Conservation (phyloP, 2,888 invertebrate genomes). For the Drosophila cyrtoloma region DNA sequence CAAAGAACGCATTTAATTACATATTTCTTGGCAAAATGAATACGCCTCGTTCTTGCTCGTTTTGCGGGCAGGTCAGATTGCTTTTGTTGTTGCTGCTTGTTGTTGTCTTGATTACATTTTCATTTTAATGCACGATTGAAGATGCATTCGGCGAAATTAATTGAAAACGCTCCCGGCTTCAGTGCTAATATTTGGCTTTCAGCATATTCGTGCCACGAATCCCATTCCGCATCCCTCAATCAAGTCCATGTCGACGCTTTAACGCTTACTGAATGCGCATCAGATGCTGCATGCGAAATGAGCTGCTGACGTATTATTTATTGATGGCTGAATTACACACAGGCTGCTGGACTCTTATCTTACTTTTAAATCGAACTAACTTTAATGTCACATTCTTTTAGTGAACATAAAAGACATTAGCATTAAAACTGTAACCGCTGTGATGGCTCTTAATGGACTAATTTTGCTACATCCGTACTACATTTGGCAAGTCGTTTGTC, state of each 20-base stretch:
- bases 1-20: conserved; percentile 66
- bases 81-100: conserved; percentile 9
- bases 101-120: conserved; percentile 75
- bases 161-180: conserved; percentile 71
- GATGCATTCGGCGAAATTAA: conserved; percentile 76
- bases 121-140: conserved; percentile 80
- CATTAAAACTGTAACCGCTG: conserved; percentile 5
- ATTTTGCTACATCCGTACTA: conserved; percentile 22
- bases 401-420: not conserved
- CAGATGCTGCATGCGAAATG: conserved; percentile 51
- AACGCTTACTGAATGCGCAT: conserved; percentile 50
- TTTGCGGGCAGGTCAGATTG: conserved; percentile 37
- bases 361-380: conserved; percentile 22
- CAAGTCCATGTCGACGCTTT: conserved; percentile 50
- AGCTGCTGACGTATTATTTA: conserved; percentile 51
- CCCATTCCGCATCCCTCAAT: not conserved
- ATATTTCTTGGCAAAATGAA: conserved; percentile 63
- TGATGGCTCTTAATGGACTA: conserved; percentile 34
- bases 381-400: not conserved
- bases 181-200: conserved; percentile 74
- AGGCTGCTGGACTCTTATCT: conserved; percentile 9
- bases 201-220: conserved; percentile 13
- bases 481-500: conserved; percentile 46
- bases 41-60: conserved; percentile 30
- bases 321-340: conserved; percentile 34